Conservation (phyloP, 64 coral and sea anemone species). For the Astreopora myriophthalma region DNA sequence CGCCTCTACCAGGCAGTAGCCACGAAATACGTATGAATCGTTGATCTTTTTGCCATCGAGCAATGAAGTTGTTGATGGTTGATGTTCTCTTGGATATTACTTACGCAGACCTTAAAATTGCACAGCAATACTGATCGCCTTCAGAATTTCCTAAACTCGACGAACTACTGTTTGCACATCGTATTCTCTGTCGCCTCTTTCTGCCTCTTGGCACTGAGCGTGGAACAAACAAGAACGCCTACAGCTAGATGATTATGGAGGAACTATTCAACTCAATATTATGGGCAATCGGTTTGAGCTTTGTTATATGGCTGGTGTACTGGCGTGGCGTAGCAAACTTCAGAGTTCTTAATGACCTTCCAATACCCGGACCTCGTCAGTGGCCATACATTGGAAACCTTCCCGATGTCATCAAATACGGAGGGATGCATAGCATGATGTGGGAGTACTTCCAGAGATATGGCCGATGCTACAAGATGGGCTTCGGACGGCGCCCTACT, state of each 20-base stretch:
- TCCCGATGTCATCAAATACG: constrained; percentile 57
- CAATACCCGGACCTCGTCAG: constrained; percentile 39
- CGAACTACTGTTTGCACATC: too few species aligned
- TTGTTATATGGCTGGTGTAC: background rate
- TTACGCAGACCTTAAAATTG: too few species aligned
- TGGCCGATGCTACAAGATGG: constrained; percentile 67
- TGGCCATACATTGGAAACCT: constrained; percentile 65
- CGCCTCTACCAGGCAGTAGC: too few species aligned
- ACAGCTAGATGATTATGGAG: background rate
- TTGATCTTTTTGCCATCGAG: too few species aligned
- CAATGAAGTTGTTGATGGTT: too few species aligned
- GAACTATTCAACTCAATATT: background rate
- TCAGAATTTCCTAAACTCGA: too few species aligned
- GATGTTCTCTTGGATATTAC: too few species aligned
- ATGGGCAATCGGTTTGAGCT: background rate
- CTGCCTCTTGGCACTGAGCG: too few species aligned
- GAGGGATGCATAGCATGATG: constrained; percentile 69
- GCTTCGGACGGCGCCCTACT: constrained; percentile 2
- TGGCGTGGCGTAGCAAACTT: background rate
- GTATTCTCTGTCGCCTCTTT: too few species aligned
- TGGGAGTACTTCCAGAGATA: constrained; percentile 67
- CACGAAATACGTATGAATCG: too few species aligned
- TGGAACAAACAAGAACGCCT: too few species aligned
- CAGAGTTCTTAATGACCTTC: background rate
- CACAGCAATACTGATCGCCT: too few species aligned